phyloP scores from a whole-genome alignment of 2,113 vertebrate genomes.

The Mormyrus iriodes region DNA sequence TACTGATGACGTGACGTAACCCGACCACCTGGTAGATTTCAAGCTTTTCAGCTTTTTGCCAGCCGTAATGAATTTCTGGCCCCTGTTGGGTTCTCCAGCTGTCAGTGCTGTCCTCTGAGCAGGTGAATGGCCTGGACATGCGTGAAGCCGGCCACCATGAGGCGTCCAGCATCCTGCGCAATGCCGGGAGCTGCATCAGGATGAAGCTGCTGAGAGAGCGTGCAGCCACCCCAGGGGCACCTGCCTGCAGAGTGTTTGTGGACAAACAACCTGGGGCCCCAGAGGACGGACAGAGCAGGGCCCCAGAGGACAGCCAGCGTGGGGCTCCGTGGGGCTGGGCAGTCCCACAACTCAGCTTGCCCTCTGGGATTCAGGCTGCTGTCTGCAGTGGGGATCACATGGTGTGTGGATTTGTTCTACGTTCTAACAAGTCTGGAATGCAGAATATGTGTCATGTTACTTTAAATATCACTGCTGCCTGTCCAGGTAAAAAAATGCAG shows the following conservation, averaged over 20 bases:
- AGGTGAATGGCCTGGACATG: slow-evolving; percentile 64
- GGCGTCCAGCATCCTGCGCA: slow-evolving; percentile 57
- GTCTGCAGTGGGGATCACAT: slow-evolving; percentile 53
- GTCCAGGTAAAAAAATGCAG: not conserved
- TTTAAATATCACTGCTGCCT: not conserved
- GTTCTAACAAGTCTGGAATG: not conserved
- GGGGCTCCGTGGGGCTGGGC: slow-evolving; percentile 23
- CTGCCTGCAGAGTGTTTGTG: not conserved
- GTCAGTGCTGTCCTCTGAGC: slow-evolving; percentile 14
- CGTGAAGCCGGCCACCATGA: slow-evolving; percentile 55
- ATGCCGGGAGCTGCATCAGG: slow-evolving; percentile 59
- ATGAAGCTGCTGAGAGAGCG: slow-evolving; percentile 58
- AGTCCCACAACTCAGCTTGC: slow-evolving; percentile 4
- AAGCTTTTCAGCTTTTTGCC: not conserved
- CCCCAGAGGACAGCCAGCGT: not conserved
- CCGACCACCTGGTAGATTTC: not conserved
- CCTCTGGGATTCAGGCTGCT: slow-evolving; percentile 40
- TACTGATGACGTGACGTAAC: no score
- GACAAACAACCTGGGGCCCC: not conserved
- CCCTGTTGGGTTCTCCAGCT: no score
- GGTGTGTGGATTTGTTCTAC: slow-evolving; percentile 38
- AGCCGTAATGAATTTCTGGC: not conserved
- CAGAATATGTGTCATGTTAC: not conserved
- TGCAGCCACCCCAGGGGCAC: slow-evolving; percentile 3
- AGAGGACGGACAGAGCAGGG: not conserved